Conservation (phyloP, 2,113 vertebrate genomes). For the Spea bombifrons region DNA sequence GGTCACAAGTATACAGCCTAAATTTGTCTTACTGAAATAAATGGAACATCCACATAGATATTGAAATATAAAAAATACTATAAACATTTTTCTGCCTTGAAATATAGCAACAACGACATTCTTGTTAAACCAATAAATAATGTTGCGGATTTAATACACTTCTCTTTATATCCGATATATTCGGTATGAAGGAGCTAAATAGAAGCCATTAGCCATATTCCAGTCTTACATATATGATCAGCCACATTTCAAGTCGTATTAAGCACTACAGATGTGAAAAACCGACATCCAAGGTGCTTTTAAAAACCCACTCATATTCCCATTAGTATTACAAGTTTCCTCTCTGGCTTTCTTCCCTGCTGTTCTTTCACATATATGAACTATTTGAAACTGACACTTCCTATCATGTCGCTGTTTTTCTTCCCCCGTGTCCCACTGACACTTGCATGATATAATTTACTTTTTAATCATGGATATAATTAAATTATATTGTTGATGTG, state of each 20-base stretch:
- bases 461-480: too few species aligned
- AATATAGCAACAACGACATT: too few species aligned
- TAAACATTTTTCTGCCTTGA: too few species aligned
- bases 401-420: not conserved
- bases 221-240: conserved; percentile 16
- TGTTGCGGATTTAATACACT: not conserved
- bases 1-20: too few species aligned
- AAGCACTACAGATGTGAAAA: conserved; percentile 23
- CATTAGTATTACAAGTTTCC: not conserved
- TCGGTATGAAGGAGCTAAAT: not conserved
- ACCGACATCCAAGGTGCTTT: not conserved
- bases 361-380: conserved; percentile 25
- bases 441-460: not conserved
- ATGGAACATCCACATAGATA: too few species aligned
- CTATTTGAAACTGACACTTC: conserved; percentile 24
- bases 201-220: not conserved
- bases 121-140: not conserved
- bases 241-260: conserved; percentile 6
- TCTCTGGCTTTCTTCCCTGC: conserved; percentile 15
- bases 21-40: too few species aligned
- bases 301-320: conserved; percentile 20
- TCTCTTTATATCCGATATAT: conserved; percentile 2
- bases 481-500: too few species aligned
- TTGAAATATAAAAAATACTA: too few species aligned
- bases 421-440: not conserved